phyloP scores from a whole-genome alignment of 2,888 invertebrate species.

The Philhelius pedissequus region DNA sequence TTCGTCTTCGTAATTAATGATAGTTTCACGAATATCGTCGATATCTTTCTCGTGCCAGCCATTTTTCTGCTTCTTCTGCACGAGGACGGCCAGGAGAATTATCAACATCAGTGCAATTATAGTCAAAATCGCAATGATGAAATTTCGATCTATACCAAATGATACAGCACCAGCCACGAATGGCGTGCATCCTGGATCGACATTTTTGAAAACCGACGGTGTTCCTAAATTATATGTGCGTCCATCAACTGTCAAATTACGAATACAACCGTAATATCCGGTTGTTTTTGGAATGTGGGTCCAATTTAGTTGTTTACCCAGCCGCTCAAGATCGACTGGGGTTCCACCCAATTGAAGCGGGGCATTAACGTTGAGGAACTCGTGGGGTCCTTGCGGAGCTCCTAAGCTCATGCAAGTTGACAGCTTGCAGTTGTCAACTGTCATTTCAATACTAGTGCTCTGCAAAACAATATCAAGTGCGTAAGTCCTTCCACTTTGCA shows the following conservation, averaged over 20 bases:
- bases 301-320: slow-evolving; percentile 85
- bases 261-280: slow-evolving; percentile 93
- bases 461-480: slow-evolving; percentile 88
- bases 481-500: slow-evolving; percentile 93
- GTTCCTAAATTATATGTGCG: slow-evolving; percentile 93
- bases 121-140: slow-evolving; percentile 92
- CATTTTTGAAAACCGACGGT: slow-evolving; percentile 86
- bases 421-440: slow-evolving; percentile 86
- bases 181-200: slow-evolving; percentile 87
- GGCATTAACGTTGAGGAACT: slow-evolving; percentile 90
- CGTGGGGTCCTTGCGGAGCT: slow-evolving; percentile 85
- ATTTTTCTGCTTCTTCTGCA: slow-evolving; percentile 92
- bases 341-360: slow-evolving; percentile 93
- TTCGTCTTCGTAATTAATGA: slow-evolving; percentile 98
- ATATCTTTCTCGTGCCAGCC: slow-evolving; percentile 94
- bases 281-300: slow-evolving; percentile 83
- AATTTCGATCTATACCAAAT: slow-evolving; percentile 91
- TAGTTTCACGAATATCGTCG: slow-evolving; percentile 97
- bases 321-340: slow-evolving; percentile 82
- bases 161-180: slow-evolving; percentile 88
- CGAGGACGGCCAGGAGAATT: slow-evolving; percentile 92
- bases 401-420: slow-evolving; percentile 86
- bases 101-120: slow-evolving; percentile 89
- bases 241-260: slow-evolving; percentile 92
- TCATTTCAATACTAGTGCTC: slow-evolving; percentile 85